phyloP scores from a whole-genome alignment of 2,113 vertebrate species.

The Fukomys damarensis region DNA sequence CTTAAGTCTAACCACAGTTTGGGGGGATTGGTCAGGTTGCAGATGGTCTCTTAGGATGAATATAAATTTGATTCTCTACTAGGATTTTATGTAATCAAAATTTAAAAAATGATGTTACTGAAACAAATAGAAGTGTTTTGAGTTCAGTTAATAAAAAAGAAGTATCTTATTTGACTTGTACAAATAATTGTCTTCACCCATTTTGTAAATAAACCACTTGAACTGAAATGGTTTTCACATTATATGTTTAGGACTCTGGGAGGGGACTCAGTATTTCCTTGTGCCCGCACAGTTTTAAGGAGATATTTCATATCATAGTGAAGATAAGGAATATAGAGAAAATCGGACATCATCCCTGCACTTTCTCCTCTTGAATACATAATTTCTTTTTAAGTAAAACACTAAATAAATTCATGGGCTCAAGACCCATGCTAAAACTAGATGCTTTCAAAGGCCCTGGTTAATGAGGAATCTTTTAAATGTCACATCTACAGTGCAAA shows the following conservation, averaged over 20 bases:
- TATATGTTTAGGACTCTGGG: neutral
- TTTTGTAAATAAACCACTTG: neutral
- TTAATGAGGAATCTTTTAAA: slow-evolving; percentile 78
- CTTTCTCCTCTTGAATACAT: slow-evolving; percentile 49
- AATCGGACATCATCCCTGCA: neutral
- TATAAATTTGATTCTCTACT: neutral
- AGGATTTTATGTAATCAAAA: neutral
- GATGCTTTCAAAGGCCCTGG: slow-evolving; percentile 72
- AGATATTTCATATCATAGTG: neutral
- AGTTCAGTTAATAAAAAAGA: neutral
- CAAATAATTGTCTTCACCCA: neutral
- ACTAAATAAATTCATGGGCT: slow-evolving; percentile 64
- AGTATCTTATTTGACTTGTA: neutral
- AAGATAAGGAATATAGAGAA: neutral
- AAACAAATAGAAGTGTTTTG: neutral
- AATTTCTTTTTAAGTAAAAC: slow-evolving; percentile 70
- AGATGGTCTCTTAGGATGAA: neutral
- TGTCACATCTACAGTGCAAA: slow-evolving; percentile 77
- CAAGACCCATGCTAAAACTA: slow-evolving; percentile 34
- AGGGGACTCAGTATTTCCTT: neutral
- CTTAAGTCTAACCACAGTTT: neutral
- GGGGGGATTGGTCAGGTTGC: neutral
- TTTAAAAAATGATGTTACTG: neutral
- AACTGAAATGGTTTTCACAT: neutral
- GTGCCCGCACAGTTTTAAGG: neutral